Conservation (phyloP, 92 coral and sea anemone species). For the Epizoanthus illoricatus region DNA sequence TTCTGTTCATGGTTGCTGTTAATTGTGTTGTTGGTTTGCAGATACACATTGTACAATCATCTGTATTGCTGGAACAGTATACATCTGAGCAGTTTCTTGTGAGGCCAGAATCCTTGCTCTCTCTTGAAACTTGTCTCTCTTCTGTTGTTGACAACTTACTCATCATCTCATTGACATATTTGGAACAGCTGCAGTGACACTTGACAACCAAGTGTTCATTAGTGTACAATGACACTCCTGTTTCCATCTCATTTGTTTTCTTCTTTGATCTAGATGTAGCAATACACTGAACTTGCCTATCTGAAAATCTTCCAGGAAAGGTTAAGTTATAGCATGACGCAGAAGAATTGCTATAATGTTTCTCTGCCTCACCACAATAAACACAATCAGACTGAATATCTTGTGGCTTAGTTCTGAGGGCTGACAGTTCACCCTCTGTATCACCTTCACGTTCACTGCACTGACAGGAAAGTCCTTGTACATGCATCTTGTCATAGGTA, state of each 20-base stretch:
- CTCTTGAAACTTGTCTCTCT: neutral
- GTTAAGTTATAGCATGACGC: neutral
- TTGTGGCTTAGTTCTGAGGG: neutral
- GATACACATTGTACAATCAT: neutral
- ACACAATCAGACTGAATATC: too few relatives aligned
- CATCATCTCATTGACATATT: neutral
- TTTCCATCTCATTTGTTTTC: neutral
- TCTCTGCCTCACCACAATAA: neutral
- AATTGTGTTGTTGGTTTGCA: neutral
- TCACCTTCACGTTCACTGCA: neutral
- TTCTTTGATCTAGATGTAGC: neutral
- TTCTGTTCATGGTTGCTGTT: neutral
- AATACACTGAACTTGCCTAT: neutral
- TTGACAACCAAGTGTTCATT: neutral
- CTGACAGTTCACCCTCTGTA: neutral
- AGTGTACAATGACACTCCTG: neutral
- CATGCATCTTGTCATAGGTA: neutral
- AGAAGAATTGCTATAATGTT: neutral
- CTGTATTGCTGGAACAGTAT: neutral
- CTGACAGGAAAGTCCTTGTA: neutral
- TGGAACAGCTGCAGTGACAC: neutral
- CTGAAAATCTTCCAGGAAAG: neutral
- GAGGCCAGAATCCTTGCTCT: neutral
- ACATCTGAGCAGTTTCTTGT: neutral
- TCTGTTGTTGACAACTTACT: neutral